Conservation (phyloP, 2,888 invertebrate genomes). For the Gastrophysa polygoni region DNA sequence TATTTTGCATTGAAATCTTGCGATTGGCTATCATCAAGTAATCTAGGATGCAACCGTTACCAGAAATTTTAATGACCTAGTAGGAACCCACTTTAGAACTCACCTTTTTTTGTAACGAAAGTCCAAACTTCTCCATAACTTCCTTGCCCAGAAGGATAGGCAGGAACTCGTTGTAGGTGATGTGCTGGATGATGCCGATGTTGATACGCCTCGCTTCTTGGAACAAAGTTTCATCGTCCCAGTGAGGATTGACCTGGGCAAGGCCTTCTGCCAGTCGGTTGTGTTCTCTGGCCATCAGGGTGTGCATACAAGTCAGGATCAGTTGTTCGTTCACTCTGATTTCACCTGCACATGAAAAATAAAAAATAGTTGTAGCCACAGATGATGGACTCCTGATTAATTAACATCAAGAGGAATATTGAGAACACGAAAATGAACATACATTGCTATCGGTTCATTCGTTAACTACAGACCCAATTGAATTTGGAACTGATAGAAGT, state of each 20-base stretch:
- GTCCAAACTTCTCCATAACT: conserved; percentile 88
- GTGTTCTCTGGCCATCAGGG: conserved; percentile 88
- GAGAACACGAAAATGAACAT: too few species aligned
- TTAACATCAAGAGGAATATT: too few species aligned
- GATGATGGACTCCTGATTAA: too few species aligned
- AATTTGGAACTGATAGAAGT: too few species aligned
- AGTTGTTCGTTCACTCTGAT: conserved; percentile 92
- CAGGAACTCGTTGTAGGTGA: conserved; percentile 89
- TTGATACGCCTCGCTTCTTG: conserved; percentile 86
- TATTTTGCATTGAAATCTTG: too few species aligned
- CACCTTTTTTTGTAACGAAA: conserved; percentile 81
- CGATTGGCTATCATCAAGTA: too few species aligned
- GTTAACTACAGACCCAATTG: too few species aligned
- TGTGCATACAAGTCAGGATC: conserved; percentile 89
- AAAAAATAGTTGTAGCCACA: too few species aligned
- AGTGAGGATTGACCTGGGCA: conserved; percentile 83
- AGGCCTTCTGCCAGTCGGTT: conserved; percentile 82
- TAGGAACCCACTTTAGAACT: conserved; percentile 30
- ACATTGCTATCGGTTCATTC: too few species aligned
- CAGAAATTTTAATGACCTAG: too few species aligned
- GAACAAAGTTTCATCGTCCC: conserved; percentile 92
- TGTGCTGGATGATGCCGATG: conserved; percentile 86
- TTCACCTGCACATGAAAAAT: too few species aligned
- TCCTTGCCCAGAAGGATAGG: conserved; percentile 89
- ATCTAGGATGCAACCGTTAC: too few species aligned